Conservation (phyloP, 1,140 invertebrate species). For the Solenopsis invicta region DNA sequence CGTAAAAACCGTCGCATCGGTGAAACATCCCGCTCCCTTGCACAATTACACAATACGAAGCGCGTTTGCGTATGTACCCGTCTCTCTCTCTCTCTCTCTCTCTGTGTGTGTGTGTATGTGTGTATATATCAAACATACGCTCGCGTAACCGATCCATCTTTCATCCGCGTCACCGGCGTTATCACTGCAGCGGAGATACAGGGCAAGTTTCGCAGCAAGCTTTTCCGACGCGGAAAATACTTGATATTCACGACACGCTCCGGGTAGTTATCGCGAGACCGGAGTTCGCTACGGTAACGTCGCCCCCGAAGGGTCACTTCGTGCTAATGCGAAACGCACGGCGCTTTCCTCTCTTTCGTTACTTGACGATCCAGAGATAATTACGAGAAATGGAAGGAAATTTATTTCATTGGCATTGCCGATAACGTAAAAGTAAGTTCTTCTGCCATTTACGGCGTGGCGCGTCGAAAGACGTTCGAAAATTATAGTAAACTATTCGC, state of each 20-base stretch:
- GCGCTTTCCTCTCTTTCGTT: neutral
- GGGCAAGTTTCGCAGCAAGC: slow-evolving; percentile 20
- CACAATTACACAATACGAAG: slow-evolving; percentile 35
- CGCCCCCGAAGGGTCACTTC: neutral
- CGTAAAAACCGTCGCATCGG: neutral
- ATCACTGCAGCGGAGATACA: slow-evolving; percentile 1
- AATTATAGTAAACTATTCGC: neutral
- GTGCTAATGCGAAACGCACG: neutral
- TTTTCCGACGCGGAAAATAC: slow-evolving; percentile 2
- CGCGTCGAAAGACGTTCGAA: neutral
- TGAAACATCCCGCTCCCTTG: neutral
- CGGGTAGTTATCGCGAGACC: slow-evolving; percentile 26
- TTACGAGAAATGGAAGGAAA: slow-evolving; percentile 1
- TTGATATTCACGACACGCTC: slow-evolving; percentile 43
- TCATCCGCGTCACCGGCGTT: slow-evolving; percentile 11
- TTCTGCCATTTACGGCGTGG: neutral
- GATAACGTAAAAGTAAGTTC: neutral
- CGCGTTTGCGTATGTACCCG: neutral
- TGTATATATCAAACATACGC: slow-evolving; percentile 9
- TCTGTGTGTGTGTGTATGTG: too few relatives aligned
- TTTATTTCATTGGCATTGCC: slow-evolving; percentile 8
- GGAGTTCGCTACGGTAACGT: slow-evolving; percentile 2
- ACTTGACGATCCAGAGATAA: neutral
- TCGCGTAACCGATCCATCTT: slow-evolving; percentile 42
- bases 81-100: too few relatives aligned